Conservation (phyloP, 2,113 vertebrate species). For the Myxocyprinus asiaticus region DNA sequence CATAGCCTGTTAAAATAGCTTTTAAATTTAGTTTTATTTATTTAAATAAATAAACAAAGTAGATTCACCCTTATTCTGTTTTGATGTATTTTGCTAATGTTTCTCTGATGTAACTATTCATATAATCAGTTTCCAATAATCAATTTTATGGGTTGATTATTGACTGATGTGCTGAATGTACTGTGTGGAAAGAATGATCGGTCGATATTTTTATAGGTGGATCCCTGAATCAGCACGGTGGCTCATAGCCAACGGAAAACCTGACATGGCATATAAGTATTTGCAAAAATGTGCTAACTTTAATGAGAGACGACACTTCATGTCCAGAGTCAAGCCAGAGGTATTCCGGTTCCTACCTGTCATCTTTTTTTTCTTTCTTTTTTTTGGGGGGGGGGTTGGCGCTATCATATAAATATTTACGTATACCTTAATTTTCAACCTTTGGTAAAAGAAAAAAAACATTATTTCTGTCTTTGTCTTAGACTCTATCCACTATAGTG, state of each 20-base stretch:
- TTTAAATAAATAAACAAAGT: no score
- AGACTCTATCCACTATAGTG: conserved; percentile 65
- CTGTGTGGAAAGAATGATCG: neutral
- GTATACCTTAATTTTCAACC: neutral
- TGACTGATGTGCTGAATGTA: neutral
- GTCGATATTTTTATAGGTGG: conserved; percentile 75
- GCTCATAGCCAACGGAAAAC: conserved; percentile 81
- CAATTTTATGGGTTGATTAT: no score
- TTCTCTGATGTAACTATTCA: no score
- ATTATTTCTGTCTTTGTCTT: neutral
- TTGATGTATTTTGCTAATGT: no score
- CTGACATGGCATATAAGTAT: conserved; percentile 75
- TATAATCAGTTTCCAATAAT: no score
- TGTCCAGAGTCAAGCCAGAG: conserved; percentile 68
- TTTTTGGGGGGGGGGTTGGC: no score
- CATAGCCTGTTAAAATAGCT: no score
- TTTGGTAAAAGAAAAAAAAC: neutral
- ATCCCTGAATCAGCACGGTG: conserved; percentile 90
- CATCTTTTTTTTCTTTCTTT: no score
- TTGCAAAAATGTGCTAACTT: conserved; percentile 79
- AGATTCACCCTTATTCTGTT: no score
- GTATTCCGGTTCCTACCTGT: conserved; percentile 54
- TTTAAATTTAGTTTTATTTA: no score
- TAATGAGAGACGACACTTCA: conserved; percentile 71
- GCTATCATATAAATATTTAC: neutral